Conservation (phyloP, 2,888 invertebrate genomes). For the Drosophila vallismaia region DNA sequence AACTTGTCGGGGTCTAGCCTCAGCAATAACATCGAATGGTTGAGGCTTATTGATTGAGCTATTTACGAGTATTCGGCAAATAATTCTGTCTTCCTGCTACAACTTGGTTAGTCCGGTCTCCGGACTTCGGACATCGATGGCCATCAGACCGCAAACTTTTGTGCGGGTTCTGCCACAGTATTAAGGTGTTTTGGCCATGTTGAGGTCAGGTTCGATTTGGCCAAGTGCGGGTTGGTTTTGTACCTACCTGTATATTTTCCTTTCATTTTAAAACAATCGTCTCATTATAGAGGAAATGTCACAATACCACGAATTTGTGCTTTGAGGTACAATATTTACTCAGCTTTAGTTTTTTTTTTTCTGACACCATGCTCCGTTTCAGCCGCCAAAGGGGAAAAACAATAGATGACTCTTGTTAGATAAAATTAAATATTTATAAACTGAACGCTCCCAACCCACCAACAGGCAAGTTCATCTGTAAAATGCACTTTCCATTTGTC, state of each 20-base stretch:
- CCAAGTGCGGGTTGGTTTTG: background rate
- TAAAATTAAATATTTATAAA: conserved; percentile 3
- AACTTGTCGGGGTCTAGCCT: conserved; percentile 14
- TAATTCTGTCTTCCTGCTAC: conserved; percentile 2
- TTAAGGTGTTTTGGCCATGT: conserved; percentile 16
- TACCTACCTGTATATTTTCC: background rate
- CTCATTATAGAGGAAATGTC: background rate
- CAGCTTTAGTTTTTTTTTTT: conserved; percentile 14
- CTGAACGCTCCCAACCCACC: background rate
- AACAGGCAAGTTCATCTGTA: conserved; percentile 2
- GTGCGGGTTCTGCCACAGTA: conserved; percentile 20
- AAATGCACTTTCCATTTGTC: conserved; percentile 46
- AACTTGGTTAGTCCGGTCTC: conserved; percentile 10
- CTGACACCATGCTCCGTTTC: conserved; percentile 1
- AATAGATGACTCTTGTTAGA: conserved; percentile 36
- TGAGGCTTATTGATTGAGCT: conserved; percentile 36
- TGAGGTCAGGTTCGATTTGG: conserved; percentile 4
- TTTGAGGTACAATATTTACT: conserved; percentile 20
- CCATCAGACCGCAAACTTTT: conserved; percentile 30
- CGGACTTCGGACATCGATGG: conserved; percentile 17
- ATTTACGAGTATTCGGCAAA: conserved; percentile 11
- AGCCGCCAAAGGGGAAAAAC: background rate
- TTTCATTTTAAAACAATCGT: background rate
- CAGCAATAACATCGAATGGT: conserved; percentile 30
- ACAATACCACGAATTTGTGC: background rate